These are phyloP conservation scores for Drosophila lutescens DNA, from an alignment of 2,888 invertebrate species.

Conservation along the genomic window DNA sequence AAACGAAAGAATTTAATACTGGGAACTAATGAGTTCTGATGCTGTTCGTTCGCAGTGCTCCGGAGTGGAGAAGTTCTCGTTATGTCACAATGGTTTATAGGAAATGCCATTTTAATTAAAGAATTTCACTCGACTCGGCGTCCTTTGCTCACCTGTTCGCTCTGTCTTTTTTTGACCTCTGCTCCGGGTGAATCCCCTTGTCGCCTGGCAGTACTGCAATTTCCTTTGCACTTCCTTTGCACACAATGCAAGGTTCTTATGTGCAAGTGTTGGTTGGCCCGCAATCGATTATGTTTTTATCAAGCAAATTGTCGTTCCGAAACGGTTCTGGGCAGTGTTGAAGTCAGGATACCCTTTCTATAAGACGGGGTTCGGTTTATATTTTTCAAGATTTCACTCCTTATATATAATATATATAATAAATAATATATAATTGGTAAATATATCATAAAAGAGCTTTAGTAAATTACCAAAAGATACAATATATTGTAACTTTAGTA, in stretches of 20 bases:
- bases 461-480: no score
- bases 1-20: slow-evolving; percentile 73
- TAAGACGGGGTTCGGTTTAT: no score
- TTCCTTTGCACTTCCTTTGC: slow-evolving; percentile 37
- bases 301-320: slow-evolving; percentile 17
- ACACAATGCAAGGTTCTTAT: slow-evolving; percentile 12
- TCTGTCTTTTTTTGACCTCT: not conserved
- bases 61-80: slow-evolving; percentile 8
- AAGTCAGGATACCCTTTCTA: slow-evolving; percentile 4
- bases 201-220: slow-evolving; percentile 24
- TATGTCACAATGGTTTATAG: slow-evolving; percentile 59
- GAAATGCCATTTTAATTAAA: slow-evolving; percentile 69
- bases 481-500: no score
- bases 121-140: slow-evolving; percentile 56
- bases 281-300: slow-evolving; percentile 46
- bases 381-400: no score
- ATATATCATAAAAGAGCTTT: no score
- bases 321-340: not conserved
- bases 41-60: not conserved
- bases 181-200: slow-evolving; percentile 15
- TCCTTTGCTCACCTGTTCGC: slow-evolving; percentile 15
- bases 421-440: no score
- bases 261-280: slow-evolving; percentile 11
- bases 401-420: no score
- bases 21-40: slow-evolving; percentile 63